Percentiles rank a stretch among this genome's conserved stretches.
Evolutionary conservation across 2,797 vertebrate species (phyloP).

Genomic region (Peromyscus melanophrys): DNA sequence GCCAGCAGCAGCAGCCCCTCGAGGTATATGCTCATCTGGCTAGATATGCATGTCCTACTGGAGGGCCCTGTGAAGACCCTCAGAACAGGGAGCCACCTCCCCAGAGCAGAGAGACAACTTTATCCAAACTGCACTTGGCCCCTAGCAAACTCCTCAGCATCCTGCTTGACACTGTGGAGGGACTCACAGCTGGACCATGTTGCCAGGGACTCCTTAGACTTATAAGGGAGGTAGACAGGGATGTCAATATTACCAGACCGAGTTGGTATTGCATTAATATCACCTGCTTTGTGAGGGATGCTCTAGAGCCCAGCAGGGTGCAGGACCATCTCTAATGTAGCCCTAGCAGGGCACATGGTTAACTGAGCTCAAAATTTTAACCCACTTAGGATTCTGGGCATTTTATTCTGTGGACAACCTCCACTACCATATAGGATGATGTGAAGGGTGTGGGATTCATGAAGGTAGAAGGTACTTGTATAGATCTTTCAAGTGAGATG

Average conservation of each 20-base stretch:
- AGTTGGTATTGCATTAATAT: not conserved
- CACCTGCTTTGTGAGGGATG: not conserved
- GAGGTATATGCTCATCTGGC: not conserved
- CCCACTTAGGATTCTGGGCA: not conserved
- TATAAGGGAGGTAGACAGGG: not conserved
- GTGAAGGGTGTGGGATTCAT: not conserved
- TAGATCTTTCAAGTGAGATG: not conserved
- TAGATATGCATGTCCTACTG: fast-evolving
- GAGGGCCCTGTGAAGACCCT: not conserved
- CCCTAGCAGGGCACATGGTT: not conserved
- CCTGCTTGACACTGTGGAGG: not conserved
- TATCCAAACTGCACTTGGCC: not conserved
- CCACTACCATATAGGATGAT: fast-evolving
- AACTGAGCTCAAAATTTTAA: not conserved
- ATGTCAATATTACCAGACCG: not conserved
- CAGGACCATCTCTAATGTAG: not conserved
- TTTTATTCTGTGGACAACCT: not conserved
- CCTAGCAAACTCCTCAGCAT: not conserved
- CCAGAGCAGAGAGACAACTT: not conserved
- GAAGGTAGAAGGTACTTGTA: not conserved
- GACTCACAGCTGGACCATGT: not conserved
- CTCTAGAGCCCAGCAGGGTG: not conserved
- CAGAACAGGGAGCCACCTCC: not conserved
- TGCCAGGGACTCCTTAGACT: not conserved
- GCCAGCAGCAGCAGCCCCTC: not conserved